These are phyloP conservation scores for Merluccius polli DNA, from an alignment of 2,797 vertebrate species.

Conservation along the genomic window DNA sequence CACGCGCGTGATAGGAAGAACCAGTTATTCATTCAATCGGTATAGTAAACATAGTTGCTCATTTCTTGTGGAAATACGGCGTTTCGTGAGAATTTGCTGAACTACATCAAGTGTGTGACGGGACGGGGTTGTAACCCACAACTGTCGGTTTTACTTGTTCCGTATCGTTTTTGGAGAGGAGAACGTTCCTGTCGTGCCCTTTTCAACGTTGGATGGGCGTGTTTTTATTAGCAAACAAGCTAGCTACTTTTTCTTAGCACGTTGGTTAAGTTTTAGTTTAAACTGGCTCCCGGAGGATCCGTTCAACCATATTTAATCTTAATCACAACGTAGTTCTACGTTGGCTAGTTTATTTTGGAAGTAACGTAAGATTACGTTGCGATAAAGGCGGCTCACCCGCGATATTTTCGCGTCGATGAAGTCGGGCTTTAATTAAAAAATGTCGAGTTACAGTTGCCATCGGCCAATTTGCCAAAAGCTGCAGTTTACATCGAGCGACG, in stretches of 20 bases:
- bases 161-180: background rate
- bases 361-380: background rate
- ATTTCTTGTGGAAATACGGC: constrained; percentile 28
- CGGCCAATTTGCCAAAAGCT: constrained; percentile 81
- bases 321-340: constrained; percentile 20
- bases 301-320: constrained; percentile 17
- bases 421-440: constrained; percentile 53
- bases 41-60: constrained; percentile 65
- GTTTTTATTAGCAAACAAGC: constrained; percentile 32
- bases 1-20: constrained; percentile 69
- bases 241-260: constrained; percentile 19
- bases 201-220: constrained; percentile 47
- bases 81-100: constrained; percentile 3
- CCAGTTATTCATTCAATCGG: constrained; percentile 56
- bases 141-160: background rate
- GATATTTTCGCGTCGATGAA: constrained; percentile 36
- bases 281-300: background rate
- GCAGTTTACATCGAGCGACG: constrained; percentile 78
- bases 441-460: constrained; percentile 56
- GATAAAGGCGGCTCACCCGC: constrained; percentile 12
- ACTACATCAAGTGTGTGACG: background rate
- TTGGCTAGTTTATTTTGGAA: background rate
- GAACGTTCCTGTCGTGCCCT: background rate
- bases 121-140: background rate
- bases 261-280: constrained; percentile 17